Evolutionary conservation across 2,888 invertebrate species (phyloP).

Genomic region (Sympetrum striolatum): DNA sequence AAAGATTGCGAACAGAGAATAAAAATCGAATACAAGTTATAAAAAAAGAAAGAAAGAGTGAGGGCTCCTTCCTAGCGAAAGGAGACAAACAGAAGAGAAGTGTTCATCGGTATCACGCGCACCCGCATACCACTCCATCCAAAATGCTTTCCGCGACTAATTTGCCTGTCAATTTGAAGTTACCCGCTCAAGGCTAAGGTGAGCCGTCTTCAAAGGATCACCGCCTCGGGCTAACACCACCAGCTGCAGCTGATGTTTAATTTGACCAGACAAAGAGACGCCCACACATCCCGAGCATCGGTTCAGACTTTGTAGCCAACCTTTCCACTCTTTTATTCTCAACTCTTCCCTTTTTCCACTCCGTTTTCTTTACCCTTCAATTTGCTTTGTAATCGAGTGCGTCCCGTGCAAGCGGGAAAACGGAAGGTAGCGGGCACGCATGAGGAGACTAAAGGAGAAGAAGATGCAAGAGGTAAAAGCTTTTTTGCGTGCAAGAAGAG

Average conservation of each 20-base stretch:
- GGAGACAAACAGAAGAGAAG: neutral
- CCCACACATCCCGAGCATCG: slow-evolving; percentile 22
- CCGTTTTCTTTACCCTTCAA: neutral
- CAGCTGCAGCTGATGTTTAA: slow-evolving; percentile 51
- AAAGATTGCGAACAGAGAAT: slow-evolving; percentile 17
- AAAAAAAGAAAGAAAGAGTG: slow-evolving; percentile 10
- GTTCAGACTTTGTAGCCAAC: slow-evolving; percentile 22
- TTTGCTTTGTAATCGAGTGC: neutral
- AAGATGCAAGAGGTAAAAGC: neutral
- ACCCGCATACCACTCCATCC: neutral
- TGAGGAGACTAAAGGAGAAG: neutral
- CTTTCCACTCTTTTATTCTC: slow-evolving; percentile 48
- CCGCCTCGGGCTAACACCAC: slow-evolving; percentile 44
- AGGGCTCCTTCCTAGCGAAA: neutral
- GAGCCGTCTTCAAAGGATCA: slow-evolving; percentile 26
- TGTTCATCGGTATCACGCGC: neutral
- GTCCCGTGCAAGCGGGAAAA: neutral
- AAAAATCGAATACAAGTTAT: slow-evolving; percentile 8
- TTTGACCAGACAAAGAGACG: slow-evolving; percentile 46
- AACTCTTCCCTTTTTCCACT: slow-evolving; percentile 15
- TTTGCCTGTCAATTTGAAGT: slow-evolving; percentile 48
- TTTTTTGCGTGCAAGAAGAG: neutral
- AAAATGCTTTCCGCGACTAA: slow-evolving; percentile 47
- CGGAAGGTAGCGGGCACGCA: neutral
- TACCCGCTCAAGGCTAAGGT: slow-evolving; percentile 40